Conservation (phyloP, 1,140 invertebrate genomes). For the Hypsibius dujardini region DNA sequence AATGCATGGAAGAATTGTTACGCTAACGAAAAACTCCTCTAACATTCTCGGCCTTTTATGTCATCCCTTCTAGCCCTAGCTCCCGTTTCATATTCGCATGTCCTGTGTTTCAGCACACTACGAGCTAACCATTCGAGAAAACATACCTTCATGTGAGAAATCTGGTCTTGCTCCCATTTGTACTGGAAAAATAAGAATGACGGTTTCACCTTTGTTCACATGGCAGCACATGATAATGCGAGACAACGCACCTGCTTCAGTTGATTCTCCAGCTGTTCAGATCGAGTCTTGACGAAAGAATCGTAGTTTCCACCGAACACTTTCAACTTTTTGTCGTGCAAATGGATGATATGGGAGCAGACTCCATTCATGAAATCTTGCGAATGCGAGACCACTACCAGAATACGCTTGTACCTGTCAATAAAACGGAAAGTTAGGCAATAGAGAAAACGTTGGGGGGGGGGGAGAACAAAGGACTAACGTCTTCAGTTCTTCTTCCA, state of each 20-base stretch:
- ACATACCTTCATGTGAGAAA: constrained; percentile 85
- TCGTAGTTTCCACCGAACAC: constrained; percentile 94
- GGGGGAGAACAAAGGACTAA: constrained; percentile 33
- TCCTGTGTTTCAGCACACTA: no score
- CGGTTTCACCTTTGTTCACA: no score
- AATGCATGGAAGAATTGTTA: constrained; percentile 1
- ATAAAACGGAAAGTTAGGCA: constrained; percentile 23
- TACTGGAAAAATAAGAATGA: constrained; percentile 42
- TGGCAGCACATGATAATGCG: background rate
- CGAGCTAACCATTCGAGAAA: no score
- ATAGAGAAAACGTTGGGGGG: constrained; percentile 5
- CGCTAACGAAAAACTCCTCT: background rate
- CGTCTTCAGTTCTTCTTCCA: constrained; percentile 87
- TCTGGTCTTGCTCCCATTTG: constrained; percentile 99
- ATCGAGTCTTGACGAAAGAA: constrained; percentile 70
- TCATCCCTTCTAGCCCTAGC: constrained; percentile 26
- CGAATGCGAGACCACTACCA: constrained; percentile 98
- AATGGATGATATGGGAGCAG: constrained; percentile 94
- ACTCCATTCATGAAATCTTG: constrained; percentile 99
- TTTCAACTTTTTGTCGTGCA: constrained; percentile 77
- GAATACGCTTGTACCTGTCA: constrained; percentile 73
- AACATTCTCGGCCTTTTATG: constrained; percentile 31
- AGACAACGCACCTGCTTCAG: constrained; percentile 48
- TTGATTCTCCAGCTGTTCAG: constrained; percentile 92
- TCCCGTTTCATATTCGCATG: no score